Conservation (phyloP, 2,888 invertebrate species). For the Lepidochitona cinerea region DNA sequence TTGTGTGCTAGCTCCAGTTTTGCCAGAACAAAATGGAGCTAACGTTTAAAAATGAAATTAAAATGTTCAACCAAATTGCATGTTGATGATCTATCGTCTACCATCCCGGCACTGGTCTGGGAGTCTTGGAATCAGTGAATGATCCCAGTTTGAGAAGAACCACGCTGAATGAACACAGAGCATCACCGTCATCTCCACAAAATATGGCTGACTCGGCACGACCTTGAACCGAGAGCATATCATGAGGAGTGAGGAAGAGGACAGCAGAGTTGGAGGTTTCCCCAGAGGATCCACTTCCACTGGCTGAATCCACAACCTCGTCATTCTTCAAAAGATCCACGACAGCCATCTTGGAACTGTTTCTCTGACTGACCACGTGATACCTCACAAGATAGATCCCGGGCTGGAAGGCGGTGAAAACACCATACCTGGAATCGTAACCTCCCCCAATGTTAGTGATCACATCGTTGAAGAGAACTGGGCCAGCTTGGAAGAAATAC, state of each 20-base stretch:
- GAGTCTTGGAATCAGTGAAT: too few species aligned
- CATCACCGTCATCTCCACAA: neutral
- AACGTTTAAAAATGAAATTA: too few species aligned
- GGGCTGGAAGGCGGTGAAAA: neutral
- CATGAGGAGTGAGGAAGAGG: neutral
- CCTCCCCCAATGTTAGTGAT: neutral
- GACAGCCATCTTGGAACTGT: neutral
- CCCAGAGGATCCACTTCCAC: neutral
- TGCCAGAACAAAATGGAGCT: too few species aligned
- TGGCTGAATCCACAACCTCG: neutral
- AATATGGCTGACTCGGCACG: neutral
- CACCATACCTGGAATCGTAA: neutral
- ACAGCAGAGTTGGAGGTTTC: neutral
- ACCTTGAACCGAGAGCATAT: neutral
- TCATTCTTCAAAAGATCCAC: neutral
- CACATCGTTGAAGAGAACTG: neutral
- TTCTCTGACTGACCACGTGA: neutral
- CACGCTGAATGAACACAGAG: too few species aligned
- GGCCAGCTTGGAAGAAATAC: neutral
- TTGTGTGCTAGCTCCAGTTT: too few species aligned
- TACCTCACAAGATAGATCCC: neutral
- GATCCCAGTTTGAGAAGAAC: too few species aligned
- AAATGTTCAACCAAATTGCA: too few species aligned
- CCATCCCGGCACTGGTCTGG: too few species aligned
- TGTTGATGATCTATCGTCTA: too few species aligned